These are phyloP conservation scores for Ptychobarbus kaznakovi DNA, from an alignment of 2,797 vertebrate species.

Conservation along the genomic window DNA sequence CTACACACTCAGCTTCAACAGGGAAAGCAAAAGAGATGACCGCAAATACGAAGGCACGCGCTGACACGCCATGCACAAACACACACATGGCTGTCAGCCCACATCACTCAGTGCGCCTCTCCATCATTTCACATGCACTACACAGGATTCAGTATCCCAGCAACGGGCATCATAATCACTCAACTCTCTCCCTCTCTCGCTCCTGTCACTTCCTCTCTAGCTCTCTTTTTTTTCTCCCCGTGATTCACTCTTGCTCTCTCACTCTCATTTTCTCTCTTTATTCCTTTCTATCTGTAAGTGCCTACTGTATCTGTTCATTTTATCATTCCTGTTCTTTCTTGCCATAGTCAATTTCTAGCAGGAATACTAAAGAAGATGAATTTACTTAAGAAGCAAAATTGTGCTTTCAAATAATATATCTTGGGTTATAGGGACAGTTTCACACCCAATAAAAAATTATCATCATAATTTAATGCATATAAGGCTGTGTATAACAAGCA, in stretches of 20 bases:
- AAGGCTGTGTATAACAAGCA: background rate
- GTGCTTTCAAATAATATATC: background rate
- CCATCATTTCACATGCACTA: slow-evolving; percentile 52
- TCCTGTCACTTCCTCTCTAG: slow-evolving; percentile 17
- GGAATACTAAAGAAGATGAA: background rate
- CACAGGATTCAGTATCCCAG: slow-evolving; percentile 55
- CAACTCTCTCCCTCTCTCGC: slow-evolving; percentile 1
- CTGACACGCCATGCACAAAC: slow-evolving; percentile 30
- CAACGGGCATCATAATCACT: slow-evolving; percentile 56
- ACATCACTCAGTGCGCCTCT: slow-evolving; percentile 47
- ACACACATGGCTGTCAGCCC: slow-evolving; percentile 32
- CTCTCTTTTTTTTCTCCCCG: background rate
- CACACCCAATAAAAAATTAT: background rate
- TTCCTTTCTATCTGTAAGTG: slow-evolving; percentile 16
- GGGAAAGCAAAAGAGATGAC: slow-evolving; percentile 9
- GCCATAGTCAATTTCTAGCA: background rate
- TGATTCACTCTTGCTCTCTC: slow-evolving; percentile 38
- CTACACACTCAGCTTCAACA: slow-evolving; percentile 34
- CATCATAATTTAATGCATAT: background rate
- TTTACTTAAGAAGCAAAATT: background rate
- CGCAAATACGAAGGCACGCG: slow-evolving; percentile 11
- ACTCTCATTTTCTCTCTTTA: slow-evolving; percentile 4
- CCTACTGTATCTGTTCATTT: slow-evolving; percentile 2
- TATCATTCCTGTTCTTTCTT: background rate
- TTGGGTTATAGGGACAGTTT: background rate